Evolutionary conservation across 2,888 invertebrate genomes (phyloP).

Genomic region (Hipparchia sbordonii): DNA sequence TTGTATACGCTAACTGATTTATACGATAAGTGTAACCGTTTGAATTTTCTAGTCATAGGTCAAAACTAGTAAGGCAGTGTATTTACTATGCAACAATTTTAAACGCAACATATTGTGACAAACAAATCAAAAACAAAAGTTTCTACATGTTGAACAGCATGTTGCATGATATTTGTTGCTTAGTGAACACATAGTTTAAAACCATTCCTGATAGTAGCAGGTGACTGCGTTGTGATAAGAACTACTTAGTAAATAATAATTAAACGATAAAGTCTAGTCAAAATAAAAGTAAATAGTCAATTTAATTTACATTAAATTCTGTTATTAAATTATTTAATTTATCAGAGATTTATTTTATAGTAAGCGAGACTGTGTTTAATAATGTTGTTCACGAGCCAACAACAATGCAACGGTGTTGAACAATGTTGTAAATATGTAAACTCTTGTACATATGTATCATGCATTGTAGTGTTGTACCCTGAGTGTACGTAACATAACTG

Average conservation of each 20-base stretch:
- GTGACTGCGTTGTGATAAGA: conserved; percentile 46
- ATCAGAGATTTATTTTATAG: conserved; percentile 43
- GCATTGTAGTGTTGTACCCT: conserved; percentile 65
- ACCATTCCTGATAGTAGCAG: conserved; percentile 39
- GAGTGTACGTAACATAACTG: conserved; percentile 71
- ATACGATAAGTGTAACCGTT: conserved; percentile 34
- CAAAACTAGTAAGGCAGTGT: conserved; percentile 26
- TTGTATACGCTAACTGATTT: conserved; percentile 64
- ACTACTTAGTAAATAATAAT: conserved; percentile 40
- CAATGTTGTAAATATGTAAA: conserved; percentile 57
- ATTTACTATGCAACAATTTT: no score
- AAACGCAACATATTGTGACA: no score
- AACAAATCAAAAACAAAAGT: no score
- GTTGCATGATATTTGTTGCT: no score
- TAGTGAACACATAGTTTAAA: no score
- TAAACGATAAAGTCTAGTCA: conserved; percentile 44
- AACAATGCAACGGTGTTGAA: conserved; percentile 35
- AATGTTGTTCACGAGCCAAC: conserved; percentile 39
- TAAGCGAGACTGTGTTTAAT: conserved; percentile 34
- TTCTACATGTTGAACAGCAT: no score
- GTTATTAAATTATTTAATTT: conserved; percentile 38
- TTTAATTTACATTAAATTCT: conserved; percentile 33
- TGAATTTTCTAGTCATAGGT: conserved; percentile 29
- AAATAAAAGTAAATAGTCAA: conserved; percentile 37
- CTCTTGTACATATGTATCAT: conserved; percentile 64